A percentile compares a stretch with the other conserved stretches of the same genome.
Conservation (phyloP, 2,888 invertebrate species). For the Andrena trimmerana region DNA sequence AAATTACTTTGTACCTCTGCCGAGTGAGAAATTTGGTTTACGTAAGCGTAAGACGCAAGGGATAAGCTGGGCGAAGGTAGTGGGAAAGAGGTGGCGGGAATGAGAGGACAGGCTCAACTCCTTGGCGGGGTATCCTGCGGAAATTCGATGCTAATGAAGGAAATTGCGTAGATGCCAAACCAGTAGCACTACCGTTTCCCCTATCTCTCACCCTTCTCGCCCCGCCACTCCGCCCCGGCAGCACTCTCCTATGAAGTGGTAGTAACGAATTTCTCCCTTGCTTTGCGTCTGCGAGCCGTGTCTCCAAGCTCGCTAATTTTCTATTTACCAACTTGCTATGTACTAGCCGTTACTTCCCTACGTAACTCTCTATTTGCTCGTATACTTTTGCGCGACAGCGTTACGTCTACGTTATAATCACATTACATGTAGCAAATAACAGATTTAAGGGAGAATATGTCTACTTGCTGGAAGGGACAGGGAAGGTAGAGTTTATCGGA, state of each 20-base stretch:
- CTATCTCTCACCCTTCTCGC: constrained; percentile 54
- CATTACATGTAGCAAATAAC: neutral
- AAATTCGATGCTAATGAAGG: constrained; percentile 80
- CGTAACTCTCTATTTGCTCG: constrained; percentile 28
- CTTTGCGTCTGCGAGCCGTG: constrained; percentile 42
- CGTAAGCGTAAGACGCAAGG: constrained; percentile 24
- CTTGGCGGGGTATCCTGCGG: constrained; percentile 69
- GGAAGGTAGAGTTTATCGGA: constrained; percentile 20
- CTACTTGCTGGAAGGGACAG: constrained; percentile 3
- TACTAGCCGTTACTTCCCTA: constrained; percentile 28
- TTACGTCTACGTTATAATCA: constrained; percentile 12
- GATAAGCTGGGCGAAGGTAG: constrained; percentile 32
- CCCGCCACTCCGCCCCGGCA: neutral
- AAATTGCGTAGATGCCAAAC: constrained; percentile 80
- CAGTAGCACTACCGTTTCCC: constrained; percentile 66
- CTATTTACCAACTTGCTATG: constrained; percentile 50
- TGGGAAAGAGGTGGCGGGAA: constrained; percentile 31
- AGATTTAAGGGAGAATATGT: neutral
- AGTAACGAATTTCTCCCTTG: constrained; percentile 62
- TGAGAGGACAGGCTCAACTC: constrained; percentile 28
- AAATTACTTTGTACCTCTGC: constrained; percentile 67
- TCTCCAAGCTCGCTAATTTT: constrained; percentile 65
- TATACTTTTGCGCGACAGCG: constrained; percentile 26
- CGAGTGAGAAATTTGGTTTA: constrained; percentile 69
- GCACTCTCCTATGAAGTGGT: constrained; percentile 42